phyloP scores from a whole-genome alignment of 2,113 vertebrate species.

The Microcebus tavaratra region DNA sequence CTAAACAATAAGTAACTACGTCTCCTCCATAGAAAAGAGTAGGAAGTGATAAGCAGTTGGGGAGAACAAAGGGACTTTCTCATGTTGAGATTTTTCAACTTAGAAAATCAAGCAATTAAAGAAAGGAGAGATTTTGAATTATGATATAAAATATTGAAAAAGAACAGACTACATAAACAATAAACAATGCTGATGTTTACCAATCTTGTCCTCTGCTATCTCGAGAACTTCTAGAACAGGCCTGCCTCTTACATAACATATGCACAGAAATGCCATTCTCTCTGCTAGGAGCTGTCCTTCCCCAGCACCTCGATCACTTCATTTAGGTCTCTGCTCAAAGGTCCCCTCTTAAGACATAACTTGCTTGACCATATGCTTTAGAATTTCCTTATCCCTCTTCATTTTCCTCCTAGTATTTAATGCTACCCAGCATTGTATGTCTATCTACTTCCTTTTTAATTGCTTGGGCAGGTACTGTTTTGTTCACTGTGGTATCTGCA shows the following conservation, averaged over 20 bases:
- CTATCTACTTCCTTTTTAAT: neutral
- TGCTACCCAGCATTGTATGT: neutral
- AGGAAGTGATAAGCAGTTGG: neutral
- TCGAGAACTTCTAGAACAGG: neutral
- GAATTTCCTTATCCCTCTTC: neutral
- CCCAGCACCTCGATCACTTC: neutral
- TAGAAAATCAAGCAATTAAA: slow-evolving; percentile 63
- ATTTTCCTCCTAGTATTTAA: neutral
- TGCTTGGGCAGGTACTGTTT: neutral
- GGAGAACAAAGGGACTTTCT: neutral
- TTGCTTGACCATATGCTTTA: neutral
- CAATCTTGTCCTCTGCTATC: neutral
- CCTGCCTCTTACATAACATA: neutral
- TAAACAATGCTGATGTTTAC: neutral
- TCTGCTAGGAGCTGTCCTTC: neutral
- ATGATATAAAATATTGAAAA: neutral
- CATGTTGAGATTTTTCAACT: neutral
- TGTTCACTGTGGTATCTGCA: neutral
- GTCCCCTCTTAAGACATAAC: neutral
- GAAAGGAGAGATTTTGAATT: neutral
- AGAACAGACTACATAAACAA: slow-evolving; percentile 10
- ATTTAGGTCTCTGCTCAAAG: neutral
- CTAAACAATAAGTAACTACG: neutral
- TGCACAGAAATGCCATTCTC: neutral
- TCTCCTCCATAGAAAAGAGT: neutral